These are phyloP conservation scores for Vollenhovia emeryi DNA, from an alignment of 1,140 invertebrate genomes.

Conservation along the genomic window DNA sequence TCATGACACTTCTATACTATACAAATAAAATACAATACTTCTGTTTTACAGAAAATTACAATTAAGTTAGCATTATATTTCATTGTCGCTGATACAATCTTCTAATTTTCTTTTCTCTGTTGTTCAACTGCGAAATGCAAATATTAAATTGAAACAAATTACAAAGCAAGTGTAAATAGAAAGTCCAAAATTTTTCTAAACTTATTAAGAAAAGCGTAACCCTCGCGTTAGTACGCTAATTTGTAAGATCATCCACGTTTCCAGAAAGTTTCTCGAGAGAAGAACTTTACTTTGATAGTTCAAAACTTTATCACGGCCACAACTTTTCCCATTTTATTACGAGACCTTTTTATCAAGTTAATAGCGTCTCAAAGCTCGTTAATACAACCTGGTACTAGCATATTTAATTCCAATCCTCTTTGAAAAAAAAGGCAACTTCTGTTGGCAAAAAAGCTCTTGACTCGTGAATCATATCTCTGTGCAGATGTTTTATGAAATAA, in stretches of 20 bases:
- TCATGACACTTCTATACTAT: background rate
- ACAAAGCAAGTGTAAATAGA: background rate
- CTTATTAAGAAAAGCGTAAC: slow-evolving; percentile 49
- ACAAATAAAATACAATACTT: background rate
- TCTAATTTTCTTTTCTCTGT: background rate
- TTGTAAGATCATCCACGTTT: slow-evolving; percentile 54
- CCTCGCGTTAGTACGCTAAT: slow-evolving; percentile 37
- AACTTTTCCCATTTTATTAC: slow-evolving; percentile 63
- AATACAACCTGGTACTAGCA: slow-evolving; percentile 15
- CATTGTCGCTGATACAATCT: background rate
- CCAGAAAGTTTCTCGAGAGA: slow-evolving; percentile 3
- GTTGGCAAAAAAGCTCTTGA: background rate
- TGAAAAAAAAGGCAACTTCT: background rate
- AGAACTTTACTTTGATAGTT: slow-evolving; percentile 51
- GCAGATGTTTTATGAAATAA: background rate
- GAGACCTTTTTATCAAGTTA: slow-evolving; percentile 51
- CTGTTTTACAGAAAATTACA: background rate
- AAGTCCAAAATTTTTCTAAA: slow-evolving; percentile 8
- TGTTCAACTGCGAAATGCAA: background rate
- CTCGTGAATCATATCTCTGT: background rate
- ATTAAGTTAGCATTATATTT: background rate
- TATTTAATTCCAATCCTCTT: slow-evolving; percentile 41
- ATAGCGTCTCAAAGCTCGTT: slow-evolving; percentile 37
- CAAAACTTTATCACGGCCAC: slow-evolving; percentile 40
- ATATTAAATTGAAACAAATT: slow-evolving; percentile 26